Evolutionary conservation across 1,140 invertebrate genomes (phyloP).

Genomic region (Eumeta japonica): DNA sequence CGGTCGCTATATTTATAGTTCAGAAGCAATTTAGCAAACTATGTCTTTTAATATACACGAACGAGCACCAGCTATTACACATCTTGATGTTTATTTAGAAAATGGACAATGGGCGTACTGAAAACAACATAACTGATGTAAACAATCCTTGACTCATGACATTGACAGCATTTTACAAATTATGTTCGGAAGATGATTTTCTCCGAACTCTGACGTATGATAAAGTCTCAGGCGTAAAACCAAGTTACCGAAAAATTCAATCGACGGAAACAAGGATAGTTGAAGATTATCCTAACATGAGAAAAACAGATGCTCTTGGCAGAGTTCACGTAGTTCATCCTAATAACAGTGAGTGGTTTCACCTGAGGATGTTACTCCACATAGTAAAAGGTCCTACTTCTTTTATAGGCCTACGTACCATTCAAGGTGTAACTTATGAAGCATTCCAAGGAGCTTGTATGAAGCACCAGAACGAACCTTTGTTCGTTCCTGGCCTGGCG

Average conservation of each 20-base stretch:
- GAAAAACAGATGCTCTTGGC: conserved; percentile 20
- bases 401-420: too few species aligned
- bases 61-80: conserved; percentile 35
- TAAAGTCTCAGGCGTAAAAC: conserved; percentile 34
- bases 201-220: conserved; percentile 35
- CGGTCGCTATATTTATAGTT: conserved; percentile 39
- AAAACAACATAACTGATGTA: conserved; percentile 19
- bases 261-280: conserved; percentile 26
- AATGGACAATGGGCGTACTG: conserved; percentile 46
- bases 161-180: conserved; percentile 37
- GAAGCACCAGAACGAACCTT: too few species aligned
- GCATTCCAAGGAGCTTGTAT: too few species aligned
- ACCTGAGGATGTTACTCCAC: conserved; percentile 40
- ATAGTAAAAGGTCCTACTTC: too few species aligned
- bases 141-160: conserved; percentile 35
- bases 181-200: conserved; percentile 32
- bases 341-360: conserved; percentile 31
- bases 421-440: too few species aligned
- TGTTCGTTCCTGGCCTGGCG: too few species aligned
- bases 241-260: conserved; percentile 19
- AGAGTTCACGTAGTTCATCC: conserved; percentile 35
- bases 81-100: conserved; percentile 45
- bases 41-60: conserved; percentile 44
- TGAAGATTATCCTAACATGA: conserved; percentile 16
- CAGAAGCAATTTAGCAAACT: conserved; percentile 48